A percentile compares a stretch with the other conserved stretches of the same genome.
These are phyloP conservation scores for Caenorhabditis uteleia DNA, from an alignment of 2,888 invertebrate species.

Conservation along the genomic window DNA sequence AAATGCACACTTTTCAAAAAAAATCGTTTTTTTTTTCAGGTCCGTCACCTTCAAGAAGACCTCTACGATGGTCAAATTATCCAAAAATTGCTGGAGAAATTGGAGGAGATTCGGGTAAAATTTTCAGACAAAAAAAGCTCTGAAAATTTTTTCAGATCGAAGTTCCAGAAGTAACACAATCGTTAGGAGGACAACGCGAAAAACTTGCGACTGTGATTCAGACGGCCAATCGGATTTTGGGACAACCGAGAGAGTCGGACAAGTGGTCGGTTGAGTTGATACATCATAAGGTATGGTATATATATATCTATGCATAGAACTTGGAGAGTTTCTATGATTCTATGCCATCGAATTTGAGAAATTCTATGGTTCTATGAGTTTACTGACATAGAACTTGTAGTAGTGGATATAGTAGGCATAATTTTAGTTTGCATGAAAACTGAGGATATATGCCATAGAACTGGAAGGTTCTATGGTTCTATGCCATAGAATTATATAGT, in stretches of 20 bases:
- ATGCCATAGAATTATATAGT: too few relatives aligned
- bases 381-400: too few relatives aligned
- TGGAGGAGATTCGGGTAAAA: slow-evolving; percentile 59
- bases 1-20: too few relatives aligned
- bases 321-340: not conserved
- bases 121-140: not conserved
- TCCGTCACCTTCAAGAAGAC: slow-evolving; percentile 91
- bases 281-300: slow-evolving; percentile 85
- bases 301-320: too few relatives aligned
- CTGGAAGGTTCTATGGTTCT: too few relatives aligned
- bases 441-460: too few relatives aligned
- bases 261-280: slow-evolving; percentile 94
- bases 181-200: slow-evolving; percentile 94
- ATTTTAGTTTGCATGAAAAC: too few relatives aligned
- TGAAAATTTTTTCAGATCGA: slow-evolving; percentile 77
- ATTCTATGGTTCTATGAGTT: too few relatives aligned
- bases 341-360: not conserved
- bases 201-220: slow-evolving; percentile 85
- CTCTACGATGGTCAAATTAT: slow-evolving; percentile 93
- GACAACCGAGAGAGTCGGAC: slow-evolving; percentile 75
- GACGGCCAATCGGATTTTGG: slow-evolving; percentile 82
- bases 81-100: slow-evolving; percentile 75
- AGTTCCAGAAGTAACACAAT: slow-evolving; percentile 96
- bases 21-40: slow-evolving; percentile 71
- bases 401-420: too few relatives aligned